Evolutionary conservation across 2,797 vertebrate species (phyloP).

Genomic region (Prunella strophiata): DNA sequence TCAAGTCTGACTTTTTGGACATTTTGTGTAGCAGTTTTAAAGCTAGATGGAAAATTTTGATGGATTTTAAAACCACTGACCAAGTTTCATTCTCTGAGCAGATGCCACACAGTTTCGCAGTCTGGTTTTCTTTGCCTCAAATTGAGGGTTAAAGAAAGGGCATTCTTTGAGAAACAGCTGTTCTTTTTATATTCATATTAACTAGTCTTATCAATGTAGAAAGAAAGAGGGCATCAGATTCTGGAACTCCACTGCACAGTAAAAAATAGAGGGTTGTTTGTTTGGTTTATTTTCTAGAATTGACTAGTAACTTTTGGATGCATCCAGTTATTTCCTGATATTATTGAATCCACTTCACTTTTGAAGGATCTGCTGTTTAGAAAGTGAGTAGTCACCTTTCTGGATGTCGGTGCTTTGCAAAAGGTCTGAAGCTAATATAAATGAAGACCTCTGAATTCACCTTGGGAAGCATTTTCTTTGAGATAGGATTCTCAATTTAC

Average conservation of each 20-base stretch:
- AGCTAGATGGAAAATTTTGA: not conserved
- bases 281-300: not conserved
- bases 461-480: not conserved
- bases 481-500: not conserved
- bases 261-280: not conserved
- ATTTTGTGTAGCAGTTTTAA: not conserved
- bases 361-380: not conserved
- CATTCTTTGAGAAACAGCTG: constrained; percentile 36
- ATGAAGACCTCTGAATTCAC: not conserved
- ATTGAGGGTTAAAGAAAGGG: constrained; percentile 60
- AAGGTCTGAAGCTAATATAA: not conserved
- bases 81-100: constrained; percentile 60
- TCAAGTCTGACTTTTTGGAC: not conserved
- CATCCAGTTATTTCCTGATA: not conserved
- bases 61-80: constrained; percentile 50
- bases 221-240: not conserved
- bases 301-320: not conserved
- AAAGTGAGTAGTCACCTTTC: not conserved
- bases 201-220: not conserved
- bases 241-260: not conserved
- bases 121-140: constrained; percentile 50
- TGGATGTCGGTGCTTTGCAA: not conserved
- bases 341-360: not conserved
- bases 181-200: not conserved
- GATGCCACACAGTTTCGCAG: constrained; percentile 37